phyloP scores from a whole-genome alignment of 2,113 vertebrate genomes.

The Sialia sialis region DNA sequence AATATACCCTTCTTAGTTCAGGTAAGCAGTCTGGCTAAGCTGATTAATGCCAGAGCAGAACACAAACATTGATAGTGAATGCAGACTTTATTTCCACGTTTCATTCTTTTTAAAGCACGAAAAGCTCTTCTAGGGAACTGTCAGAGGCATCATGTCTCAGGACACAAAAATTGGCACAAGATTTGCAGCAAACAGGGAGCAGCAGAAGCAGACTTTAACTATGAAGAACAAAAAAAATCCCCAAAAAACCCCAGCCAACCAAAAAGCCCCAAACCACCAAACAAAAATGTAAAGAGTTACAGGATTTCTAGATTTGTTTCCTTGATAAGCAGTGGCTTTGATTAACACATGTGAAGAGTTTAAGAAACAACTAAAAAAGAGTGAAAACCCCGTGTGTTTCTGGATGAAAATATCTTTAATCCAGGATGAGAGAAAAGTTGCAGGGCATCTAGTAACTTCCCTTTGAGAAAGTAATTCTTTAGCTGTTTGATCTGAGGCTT shows the following conservation, averaged over 20 bases:
- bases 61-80: not conserved
- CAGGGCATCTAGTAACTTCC: not conserved
- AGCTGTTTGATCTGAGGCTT: not conserved
- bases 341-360: not conserved
- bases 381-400: not conserved
- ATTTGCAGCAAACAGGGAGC: not conserved
- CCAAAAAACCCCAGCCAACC: not conserved
- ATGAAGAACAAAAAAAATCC: not conserved
- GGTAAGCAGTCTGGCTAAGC: not conserved
- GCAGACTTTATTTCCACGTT: not conserved
- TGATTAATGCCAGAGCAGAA: not conserved
- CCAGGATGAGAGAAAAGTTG: not conserved
- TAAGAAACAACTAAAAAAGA: not conserved
- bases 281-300: not conserved
- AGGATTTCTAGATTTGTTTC: not conserved
- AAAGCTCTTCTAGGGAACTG: not conserved
- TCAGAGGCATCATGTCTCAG: not conserved
- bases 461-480: not conserved
- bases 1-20: not conserved
- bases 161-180: not conserved
- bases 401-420: not conserved
- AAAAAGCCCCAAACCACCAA: not conserved
- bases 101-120: not conserved
- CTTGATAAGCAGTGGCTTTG: not conserved
- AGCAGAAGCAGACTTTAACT: not conserved